Evolutionary conservation across 2,888 invertebrate species (phyloP).

Genomic region (Eupithecia abbreviata): DNA sequence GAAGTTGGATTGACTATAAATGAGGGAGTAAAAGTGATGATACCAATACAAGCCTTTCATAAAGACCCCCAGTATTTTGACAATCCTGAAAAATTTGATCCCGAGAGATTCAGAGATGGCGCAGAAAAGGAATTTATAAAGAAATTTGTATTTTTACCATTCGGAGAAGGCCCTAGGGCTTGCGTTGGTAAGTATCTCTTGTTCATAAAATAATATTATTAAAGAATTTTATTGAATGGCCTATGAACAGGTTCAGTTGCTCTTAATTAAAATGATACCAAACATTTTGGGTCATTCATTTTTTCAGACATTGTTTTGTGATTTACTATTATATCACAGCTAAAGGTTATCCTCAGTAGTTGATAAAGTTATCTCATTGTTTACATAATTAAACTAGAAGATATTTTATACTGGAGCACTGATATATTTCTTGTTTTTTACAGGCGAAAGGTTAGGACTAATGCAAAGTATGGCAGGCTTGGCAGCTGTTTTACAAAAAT

Average conservation of each 20-base stretch:
- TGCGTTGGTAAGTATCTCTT: constrained; percentile 73
- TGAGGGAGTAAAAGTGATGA: constrained; percentile 63
- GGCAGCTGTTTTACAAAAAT: constrained; percentile 63
- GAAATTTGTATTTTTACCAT: constrained; percentile 68
- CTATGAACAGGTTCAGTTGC: neutral
- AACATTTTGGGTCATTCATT: neutral
- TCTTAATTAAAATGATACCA: neutral
- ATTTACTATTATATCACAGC: neutral
- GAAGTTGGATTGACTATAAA: constrained; percentile 69
- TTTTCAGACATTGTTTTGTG: neutral
- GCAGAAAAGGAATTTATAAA: constrained; percentile 59
- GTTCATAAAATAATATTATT: neutral
- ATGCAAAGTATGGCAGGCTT: constrained; percentile 76
- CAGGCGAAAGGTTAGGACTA: constrained; percentile 71
- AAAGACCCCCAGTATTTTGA: constrained; percentile 71
- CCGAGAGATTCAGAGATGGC: constrained; percentile 67
- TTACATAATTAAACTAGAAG: neutral
- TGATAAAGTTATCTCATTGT: neutral
- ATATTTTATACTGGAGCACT: neutral
- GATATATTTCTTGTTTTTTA: constrained; percentile 31
- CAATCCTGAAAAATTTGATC: constrained; percentile 67
- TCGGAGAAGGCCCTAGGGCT: constrained; percentile 73
- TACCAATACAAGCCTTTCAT: constrained; percentile 73
- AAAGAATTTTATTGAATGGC: neutral
- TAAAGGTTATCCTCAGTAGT: neutral